Base-by-base conservation (phyloP, 1,140 invertebrate species). In the Bombus confusus region DNA sequence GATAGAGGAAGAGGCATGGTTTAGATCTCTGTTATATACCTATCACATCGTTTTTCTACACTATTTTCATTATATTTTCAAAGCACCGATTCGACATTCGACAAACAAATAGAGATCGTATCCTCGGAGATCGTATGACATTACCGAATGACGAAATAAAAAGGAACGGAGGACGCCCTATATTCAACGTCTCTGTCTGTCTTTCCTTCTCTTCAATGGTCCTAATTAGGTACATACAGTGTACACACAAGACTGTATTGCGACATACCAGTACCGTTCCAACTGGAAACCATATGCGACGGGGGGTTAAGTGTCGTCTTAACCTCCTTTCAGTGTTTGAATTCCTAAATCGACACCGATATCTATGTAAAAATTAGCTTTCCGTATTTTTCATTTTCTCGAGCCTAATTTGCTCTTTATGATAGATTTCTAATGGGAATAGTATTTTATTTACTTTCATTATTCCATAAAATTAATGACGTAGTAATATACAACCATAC, bases 281-380 rank as follows among this genome's bases (percentile, higher is more conserved):
- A 86, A 86, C 73, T 88, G 87, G 78, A 77, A 86, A 86, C 69
- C 83, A 85, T 76, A 87, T 80, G 86, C 83, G 64, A 85, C 72
- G 83, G 83, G 73, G 83, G 86, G 86, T 87, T 87, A 87, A 87
- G 82, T 86, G 80, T 88, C 85, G 74, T 83, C 80, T 88, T 88
- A 88, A 83, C 87, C 85, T 88, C 87, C 83, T 86, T 83, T 81
- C 75, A 43, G 82, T 69, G 43, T 87, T 84, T 87, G 43, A 71
- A 52, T 85, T 87, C 81, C 74, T 83, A 77, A 86, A 83, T 81
- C 69, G 71, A 75, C 84, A 37, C 25, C 57, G 31, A 81, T 68
- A 74, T 41, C 37, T 31, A n/a, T 22, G 34, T 47, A n/a, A 41
- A 74, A 72, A 57, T 80, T 12, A 62, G 13, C 80, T 28, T n/a